Evolutionary conservation across 1,140 invertebrate genomes (phyloP).

Genomic region (Tetramorium alpestre): DNA sequence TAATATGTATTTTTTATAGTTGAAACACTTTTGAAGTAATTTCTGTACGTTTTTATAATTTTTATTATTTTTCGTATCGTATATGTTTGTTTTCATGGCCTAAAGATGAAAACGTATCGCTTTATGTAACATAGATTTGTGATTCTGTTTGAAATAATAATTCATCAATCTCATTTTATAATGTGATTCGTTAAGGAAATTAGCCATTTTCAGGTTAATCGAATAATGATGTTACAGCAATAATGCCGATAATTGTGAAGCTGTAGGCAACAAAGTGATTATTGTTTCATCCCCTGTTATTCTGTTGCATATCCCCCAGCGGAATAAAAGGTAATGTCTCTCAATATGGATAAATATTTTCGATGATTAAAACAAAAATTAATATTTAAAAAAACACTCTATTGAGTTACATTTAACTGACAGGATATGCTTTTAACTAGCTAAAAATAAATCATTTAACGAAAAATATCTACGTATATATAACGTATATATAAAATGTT

Average conservation of each 20-base stretch:
- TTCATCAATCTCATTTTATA: background rate
- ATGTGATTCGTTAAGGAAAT: conserved; percentile 24
- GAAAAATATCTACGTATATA: background rate
- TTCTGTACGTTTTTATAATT: conserved; percentile 13
- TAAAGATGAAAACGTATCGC: background rate
- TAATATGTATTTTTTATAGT: background rate
- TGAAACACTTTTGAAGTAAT: background rate
- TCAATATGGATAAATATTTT: background rate
- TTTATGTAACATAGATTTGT: background rate
- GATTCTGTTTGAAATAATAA: background rate
- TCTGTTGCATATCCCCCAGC: background rate
- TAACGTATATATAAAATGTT: background rate
- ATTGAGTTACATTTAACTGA: background rate
- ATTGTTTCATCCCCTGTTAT: background rate
- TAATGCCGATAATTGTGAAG: conserved; percentile 20
- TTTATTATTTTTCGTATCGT: background rate
- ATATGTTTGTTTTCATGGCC: background rate
- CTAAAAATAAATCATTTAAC: background rate
- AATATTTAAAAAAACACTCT: background rate
- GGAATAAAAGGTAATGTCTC: conserved; percentile 8
- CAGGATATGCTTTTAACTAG: background rate
- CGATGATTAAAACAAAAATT: background rate
- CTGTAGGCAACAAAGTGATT: background rate
- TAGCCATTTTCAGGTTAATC: conserved; percentile 35
- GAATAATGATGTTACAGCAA: background rate